Base-by-base conservation (phyloP, 2,888 invertebrate genomes). In the Ichneumon xanthorius region DNA sequence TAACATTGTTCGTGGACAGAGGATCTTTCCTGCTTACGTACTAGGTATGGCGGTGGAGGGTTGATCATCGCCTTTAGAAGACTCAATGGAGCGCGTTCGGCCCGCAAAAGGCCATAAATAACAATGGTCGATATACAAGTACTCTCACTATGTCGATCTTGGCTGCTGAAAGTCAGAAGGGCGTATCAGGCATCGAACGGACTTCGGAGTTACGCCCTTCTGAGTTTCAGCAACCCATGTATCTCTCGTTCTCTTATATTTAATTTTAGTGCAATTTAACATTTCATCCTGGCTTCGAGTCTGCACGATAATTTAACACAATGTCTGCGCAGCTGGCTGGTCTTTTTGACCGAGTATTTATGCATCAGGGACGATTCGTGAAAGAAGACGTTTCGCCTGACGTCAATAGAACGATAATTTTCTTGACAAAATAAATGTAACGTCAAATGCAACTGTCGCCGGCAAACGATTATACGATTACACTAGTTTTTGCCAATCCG, bases 61-160 rank as follows among this genome's bases (percentile, higher is more conserved):
- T 50, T 72, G 71, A 65, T 37, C 76, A 71, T 80, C 45, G 79
- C 58, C 79, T 80, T 63, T 19, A 22, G 50, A 73, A 78, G 73
- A 83, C 75, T 83, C 79, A 48, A 79, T 83, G 79, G 79, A 79
- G 79, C 79, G 73, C 83, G 53, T 63, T 75, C n/a, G 79, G 73
- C 79, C 75, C 79, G 53, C 79, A 83, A 83, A 83, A 50, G 68
- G 63, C 70, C 75, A 76, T 80, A 70, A 80, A 84, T 71, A 71
- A 83, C 16, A 68, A 58, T 58, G 16, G 14, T 48, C 55, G n/a
- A 75, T 80, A 40, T 58, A 45, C 50, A 45, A 48, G 14, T 68
- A 83, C 33, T 79, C 45, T 79, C 75, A 63, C 70, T 76, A 2
- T 45, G 19, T 30, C 61, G 22, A 48, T 75, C 14, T 61, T 30